Percentiles rank a stretch among this genome's conserved stretches.
Conservation (phyloP, 2,113 vertebrate species). For the Calyptommatus sinebrachiatus region DNA sequence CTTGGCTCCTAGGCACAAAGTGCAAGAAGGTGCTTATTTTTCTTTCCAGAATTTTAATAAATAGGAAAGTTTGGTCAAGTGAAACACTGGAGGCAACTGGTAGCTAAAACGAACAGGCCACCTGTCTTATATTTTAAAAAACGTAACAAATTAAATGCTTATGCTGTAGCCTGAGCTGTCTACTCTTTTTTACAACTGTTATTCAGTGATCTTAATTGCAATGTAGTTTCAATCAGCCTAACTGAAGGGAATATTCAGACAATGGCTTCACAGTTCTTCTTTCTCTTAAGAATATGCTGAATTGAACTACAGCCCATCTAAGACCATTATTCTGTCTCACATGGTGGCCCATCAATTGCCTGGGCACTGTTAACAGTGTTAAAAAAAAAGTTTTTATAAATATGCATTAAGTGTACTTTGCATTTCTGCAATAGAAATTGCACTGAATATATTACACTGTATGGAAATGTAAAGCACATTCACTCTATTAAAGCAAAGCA, state of each 20-base stretch:
- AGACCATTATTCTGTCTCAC: too few species aligned
- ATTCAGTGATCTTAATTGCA: not conserved
- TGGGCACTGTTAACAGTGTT: not conserved
- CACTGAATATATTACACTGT: not conserved
- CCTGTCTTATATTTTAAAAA: not conserved
- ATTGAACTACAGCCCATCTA: too few species aligned
- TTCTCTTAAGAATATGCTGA: too few species aligned
- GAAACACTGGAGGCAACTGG: not conserved
- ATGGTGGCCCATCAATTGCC: too few species aligned
- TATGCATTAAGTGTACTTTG: not conserved
- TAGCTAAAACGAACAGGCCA: not conserved
- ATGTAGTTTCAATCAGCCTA: not conserved
- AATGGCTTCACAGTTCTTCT: too few species aligned
- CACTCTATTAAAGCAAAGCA: conserved; percentile 1
- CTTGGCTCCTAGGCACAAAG: conserved; percentile 9
- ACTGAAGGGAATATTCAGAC: too few species aligned
- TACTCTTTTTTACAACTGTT: not conserved
- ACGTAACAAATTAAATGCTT: not conserved
- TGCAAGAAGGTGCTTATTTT: conserved; percentile 40
- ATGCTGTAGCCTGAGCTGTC: not conserved
- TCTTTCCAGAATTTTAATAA: not conserved
- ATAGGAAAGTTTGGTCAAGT: conserved; percentile 4
- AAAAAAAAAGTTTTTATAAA: not conserved
- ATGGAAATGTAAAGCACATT: conserved; percentile 9
- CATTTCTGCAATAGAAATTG: not conserved